Evolutionary conservation across 2,888 invertebrate species (phyloP).

Genomic region (Caenorhabditis zanzibari): DNA sequence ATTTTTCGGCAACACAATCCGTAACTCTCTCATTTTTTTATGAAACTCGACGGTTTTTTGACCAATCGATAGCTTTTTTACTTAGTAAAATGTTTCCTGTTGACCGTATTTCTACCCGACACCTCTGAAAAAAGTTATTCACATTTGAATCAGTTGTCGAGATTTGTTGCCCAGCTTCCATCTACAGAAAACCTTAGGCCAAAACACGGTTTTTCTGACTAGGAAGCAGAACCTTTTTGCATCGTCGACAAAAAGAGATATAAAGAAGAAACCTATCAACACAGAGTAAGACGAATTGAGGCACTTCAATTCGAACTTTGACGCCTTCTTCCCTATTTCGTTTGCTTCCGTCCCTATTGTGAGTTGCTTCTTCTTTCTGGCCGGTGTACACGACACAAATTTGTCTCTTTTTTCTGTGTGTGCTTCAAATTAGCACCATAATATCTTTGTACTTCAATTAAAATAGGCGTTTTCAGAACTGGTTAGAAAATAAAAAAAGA

Average conservation of each 20-base stretch:
- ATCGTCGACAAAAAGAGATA: constrained; percentile 12
- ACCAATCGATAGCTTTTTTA: no score
- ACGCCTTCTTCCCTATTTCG: constrained; percentile 37
- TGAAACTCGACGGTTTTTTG: no score
- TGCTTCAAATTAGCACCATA: constrained; percentile 33
- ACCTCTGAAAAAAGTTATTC: no score
- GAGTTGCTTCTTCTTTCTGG: constrained; percentile 28
- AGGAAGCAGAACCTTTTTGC: constrained; percentile 14
- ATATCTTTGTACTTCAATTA: constrained; percentile 13
- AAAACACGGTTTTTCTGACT: background rate
- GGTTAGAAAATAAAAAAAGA: constrained; percentile 26
- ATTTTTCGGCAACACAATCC: no score
- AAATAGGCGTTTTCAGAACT: background rate
- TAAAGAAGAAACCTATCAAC: constrained; percentile 44
- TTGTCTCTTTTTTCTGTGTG: constrained; percentile 20
- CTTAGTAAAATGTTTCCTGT: no score
- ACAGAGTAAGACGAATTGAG: constrained; percentile 22
- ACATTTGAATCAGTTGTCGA: no score
- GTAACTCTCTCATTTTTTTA: no score
- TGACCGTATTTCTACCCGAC: no score
- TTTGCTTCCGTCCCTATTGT: constrained; percentile 28
- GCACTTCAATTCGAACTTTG: constrained; percentile 60
- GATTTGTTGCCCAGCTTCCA: no score
- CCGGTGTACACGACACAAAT: background rate
- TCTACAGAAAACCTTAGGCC: background rate